Percentiles rank a stretch among this genome's conserved stretches.
phyloP scores from a whole-genome alignment of 2,113 vertebrate species.

The Hystrix brachyura region DNA sequence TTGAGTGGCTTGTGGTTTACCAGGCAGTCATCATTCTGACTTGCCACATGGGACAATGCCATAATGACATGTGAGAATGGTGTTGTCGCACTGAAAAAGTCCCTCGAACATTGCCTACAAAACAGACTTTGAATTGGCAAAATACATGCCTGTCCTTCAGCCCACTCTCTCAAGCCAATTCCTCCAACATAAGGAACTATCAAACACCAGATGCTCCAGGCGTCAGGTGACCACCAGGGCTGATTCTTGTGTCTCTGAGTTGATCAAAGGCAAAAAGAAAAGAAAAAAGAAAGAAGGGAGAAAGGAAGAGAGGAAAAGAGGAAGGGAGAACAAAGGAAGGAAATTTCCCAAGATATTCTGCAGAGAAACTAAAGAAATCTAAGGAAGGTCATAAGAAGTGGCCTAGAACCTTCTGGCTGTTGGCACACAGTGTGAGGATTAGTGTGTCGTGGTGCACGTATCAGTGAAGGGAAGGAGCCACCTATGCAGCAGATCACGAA shows the following conservation, averaged over 20 bases:
- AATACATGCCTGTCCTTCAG: background rate
- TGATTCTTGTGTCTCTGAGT: background rate
- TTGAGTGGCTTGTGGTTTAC: background rate
- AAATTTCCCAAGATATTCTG: background rate
- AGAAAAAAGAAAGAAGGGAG: background rate
- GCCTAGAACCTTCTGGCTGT: background rate
- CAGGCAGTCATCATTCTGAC: background rate
- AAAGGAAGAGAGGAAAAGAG: background rate
- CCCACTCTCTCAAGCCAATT: background rate
- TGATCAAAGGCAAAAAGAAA: constrained; percentile 32
- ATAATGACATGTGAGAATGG: background rate
- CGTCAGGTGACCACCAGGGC: background rate
- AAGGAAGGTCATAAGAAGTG: background rate
- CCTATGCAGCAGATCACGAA: background rate
- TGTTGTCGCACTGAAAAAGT: background rate
- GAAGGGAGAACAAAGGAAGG: background rate
- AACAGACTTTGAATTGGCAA: background rate
- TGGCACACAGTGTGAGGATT: background rate
- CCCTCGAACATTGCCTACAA: background rate
- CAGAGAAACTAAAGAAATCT: background rate
- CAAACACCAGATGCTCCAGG: background rate
- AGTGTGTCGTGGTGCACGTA: accelerated
- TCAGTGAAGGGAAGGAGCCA: background rate
- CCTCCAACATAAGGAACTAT: background rate
- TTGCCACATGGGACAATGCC: background rate